A percentile compares a stretch with the other conserved stretches of the same genome.
Evolutionary conservation across 2,888 invertebrate species (phyloP).

Genomic region (Subacronicta megacephala): DNA sequence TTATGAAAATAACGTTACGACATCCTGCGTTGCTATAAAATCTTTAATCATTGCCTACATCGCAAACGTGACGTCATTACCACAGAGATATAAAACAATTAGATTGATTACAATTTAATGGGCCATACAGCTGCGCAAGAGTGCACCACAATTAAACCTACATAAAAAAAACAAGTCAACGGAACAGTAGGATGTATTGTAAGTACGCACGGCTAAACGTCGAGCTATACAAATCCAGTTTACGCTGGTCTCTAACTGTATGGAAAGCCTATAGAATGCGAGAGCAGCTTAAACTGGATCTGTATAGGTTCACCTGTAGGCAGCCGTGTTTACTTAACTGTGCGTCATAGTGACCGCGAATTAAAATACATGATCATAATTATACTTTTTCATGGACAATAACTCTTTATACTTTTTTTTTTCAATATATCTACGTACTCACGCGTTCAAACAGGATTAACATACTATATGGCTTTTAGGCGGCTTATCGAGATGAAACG

Average conservation of each 20-base stretch:
- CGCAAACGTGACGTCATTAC: conserved; percentile 11
- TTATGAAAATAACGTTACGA: neutral
- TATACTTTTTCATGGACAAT: conserved; percentile 62
- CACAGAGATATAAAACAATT: conserved; percentile 13
- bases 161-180: conserved; percentile 55
- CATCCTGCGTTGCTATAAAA: neutral
- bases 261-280: too few species aligned
- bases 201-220: too few species aligned
- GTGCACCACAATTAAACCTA: conserved; percentile 51
- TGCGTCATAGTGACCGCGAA: conserved; percentile 61
- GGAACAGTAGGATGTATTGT: conserved; percentile 59
- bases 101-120: conserved; percentile 44
- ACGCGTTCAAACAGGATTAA: too few species aligned
- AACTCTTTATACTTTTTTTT: conserved; percentile 39
- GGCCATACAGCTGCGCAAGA: conserved; percentile 25
- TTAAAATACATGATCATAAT: conserved; percentile 64
- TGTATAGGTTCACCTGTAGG: too few species aligned
- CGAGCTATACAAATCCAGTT: too few species aligned
- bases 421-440: too few species aligned
- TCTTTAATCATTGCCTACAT: neutral
- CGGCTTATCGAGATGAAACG: too few species aligned
- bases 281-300: too few species aligned
- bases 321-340: too few species aligned
- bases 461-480: too few species aligned
- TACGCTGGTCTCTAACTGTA: too few species aligned